Evolutionary conservation across 1,140 invertebrate species (phyloP).

Genomic region (Atta cephalotes): DNA sequence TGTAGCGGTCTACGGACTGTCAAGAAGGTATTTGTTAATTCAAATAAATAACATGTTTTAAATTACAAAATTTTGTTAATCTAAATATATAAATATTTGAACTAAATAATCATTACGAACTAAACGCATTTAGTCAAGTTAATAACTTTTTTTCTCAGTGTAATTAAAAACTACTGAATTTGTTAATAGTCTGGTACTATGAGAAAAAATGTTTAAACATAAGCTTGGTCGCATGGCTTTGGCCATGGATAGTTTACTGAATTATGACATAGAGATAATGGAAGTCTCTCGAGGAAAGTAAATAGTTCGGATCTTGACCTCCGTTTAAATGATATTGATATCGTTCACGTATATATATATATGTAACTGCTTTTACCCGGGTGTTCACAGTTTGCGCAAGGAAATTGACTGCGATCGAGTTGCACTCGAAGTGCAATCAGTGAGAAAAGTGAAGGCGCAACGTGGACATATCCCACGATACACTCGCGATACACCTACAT

Average conservation of each 20-base stretch:
- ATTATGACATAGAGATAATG: not conserved
- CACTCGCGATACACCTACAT: not conserved
- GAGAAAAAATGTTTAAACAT: not conserved
- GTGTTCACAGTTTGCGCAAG: conserved; percentile 21
- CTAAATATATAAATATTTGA: no score
- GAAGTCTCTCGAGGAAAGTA: no score
- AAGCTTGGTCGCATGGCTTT: not conserved
- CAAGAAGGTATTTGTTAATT: no score
- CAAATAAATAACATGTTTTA: no score
- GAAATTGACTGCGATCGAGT: not conserved
- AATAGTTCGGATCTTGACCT: conserved; percentile 58
- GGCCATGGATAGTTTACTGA: no score
- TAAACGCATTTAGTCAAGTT: no score
- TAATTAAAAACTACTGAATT: not conserved
- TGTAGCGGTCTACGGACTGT: no score
- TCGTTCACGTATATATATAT: conserved; percentile 69
- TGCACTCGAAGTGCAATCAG: not conserved
- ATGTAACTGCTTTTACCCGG: conserved; percentile 20
- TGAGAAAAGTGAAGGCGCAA: conserved; percentile 35
- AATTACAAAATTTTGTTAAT: no score
- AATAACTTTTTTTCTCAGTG: no score
- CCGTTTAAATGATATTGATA: conserved; percentile 36
- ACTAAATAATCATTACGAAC: no score
- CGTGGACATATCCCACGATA: not conserved
- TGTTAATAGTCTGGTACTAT: not conserved